A percentile compares a stretch with the other conserved stretches of the same genome.
Evolutionary conservation across 1,140 invertebrate genomes (phyloP).

Genomic region (Listronotus oregonensis): DNA sequence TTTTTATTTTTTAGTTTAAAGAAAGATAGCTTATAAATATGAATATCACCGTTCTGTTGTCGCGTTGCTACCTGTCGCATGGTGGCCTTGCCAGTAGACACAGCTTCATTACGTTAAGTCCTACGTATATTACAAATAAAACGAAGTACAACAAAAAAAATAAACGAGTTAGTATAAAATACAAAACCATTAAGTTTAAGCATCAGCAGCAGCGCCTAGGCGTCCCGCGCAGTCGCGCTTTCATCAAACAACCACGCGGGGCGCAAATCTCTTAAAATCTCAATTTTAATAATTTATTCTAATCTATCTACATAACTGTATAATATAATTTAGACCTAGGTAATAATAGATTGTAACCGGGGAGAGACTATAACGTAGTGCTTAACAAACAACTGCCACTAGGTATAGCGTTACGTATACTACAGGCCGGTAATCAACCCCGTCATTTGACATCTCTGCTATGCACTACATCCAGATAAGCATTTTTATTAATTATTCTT

Average conservation of each 20-base stretch:
- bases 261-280: slow-evolving; percentile 23
- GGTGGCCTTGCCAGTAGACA: slow-evolving; percentile 29
- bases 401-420: slow-evolving; percentile 22
- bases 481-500: no score
- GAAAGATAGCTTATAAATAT: background rate
- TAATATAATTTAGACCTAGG: slow-evolving; percentile 52
- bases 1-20: background rate
- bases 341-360: slow-evolving; percentile 49
- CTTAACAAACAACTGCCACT: slow-evolving; percentile 37
- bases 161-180: slow-evolving; percentile 38
- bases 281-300: slow-evolving; percentile 37
- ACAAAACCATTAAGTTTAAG: slow-evolving; percentile 37
- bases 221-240: slow-evolving; percentile 8
- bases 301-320: slow-evolving; percentile 50
- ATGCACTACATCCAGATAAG: background rate
- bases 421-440: slow-evolving; percentile 3
- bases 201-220: slow-evolving; percentile 27
- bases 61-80: slow-evolving; percentile 13
- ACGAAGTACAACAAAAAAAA: slow-evolving; percentile 35
- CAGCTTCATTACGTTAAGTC: slow-evolving; percentile 26
- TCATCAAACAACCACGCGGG: slow-evolving; percentile 7
- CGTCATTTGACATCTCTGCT: slow-evolving; percentile 2
- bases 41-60: slow-evolving; percentile 15
- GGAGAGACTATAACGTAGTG: slow-evolving; percentile 46
- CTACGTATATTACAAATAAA: slow-evolving; percentile 37